Evolutionary conservation across 1,140 invertebrate genomes (phyloP).

Genomic region (Globodera rostochiensis): DNA sequence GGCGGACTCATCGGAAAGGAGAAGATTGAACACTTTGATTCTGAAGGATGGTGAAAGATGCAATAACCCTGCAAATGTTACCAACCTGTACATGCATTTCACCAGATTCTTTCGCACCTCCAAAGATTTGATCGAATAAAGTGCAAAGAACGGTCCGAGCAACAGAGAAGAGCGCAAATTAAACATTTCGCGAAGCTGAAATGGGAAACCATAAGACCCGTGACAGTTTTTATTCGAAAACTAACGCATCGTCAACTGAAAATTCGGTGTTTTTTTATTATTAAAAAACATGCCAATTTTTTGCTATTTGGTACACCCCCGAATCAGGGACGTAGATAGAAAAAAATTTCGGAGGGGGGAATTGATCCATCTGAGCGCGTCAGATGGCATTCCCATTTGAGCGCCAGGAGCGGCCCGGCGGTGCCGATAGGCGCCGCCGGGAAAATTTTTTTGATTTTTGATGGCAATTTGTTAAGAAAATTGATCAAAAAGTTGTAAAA

Average conservation of each 20-base stretch:
- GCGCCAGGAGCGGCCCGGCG: no score
- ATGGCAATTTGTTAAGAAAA: no score
- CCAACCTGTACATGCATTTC: slow-evolving; percentile 25
- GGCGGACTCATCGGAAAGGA: slow-evolving; percentile 14
- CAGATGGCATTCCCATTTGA: no score
- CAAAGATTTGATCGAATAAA: slow-evolving; percentile 24
- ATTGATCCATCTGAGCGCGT: no score
- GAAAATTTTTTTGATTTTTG: no score
- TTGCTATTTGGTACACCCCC: no score
- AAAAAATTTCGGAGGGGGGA: no score
- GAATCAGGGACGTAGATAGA: no score
- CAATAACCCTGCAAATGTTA: not conserved
- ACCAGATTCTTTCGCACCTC: slow-evolving; percentile 19
- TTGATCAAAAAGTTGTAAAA: no score
- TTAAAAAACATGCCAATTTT: no score
- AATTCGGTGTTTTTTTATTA: not conserved
- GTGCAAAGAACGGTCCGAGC: slow-evolving; percentile 14
- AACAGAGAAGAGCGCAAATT: slow-evolving; percentile 16
- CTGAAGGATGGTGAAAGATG: not conserved
- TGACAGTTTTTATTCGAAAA: not conserved
- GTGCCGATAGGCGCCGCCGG: no score
- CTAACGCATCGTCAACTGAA: not conserved
- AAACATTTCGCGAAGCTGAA: slow-evolving; percentile 21
- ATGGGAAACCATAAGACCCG: not conserved
- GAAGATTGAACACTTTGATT: slow-evolving; percentile 17